Evolutionary conservation across 2,113 vertebrate genomes (phyloP).

Genomic region (Bubo blakistoni): DNA sequence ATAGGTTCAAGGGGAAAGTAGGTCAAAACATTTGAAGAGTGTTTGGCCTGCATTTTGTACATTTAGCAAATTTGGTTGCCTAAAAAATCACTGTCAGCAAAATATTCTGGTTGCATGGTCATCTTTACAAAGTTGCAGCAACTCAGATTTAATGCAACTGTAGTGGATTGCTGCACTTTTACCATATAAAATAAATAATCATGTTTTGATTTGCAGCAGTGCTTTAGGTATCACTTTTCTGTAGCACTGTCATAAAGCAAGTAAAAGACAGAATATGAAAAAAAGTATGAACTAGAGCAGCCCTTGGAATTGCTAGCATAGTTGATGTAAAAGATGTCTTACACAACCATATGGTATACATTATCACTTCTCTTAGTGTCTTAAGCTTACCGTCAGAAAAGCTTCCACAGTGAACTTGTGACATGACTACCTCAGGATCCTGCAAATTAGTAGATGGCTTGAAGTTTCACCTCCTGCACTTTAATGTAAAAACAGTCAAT

Average conservation of each 20-base stretch:
- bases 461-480: not conserved
- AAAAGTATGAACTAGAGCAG: not conserved
- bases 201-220: not conserved
- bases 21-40: slow-evolving; percentile 54
- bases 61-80: slow-evolving; percentile 58
- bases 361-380: not conserved
- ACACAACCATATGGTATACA: not conserved
- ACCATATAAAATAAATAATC: not conserved
- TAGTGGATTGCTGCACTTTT: not conserved
- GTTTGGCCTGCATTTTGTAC: slow-evolving; percentile 49
- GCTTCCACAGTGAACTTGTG: not conserved
- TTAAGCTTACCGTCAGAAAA: not conserved
- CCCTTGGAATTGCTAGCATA: not conserved
- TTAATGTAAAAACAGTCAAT: not conserved
- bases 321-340: not conserved
- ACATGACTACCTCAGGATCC: not conserved
- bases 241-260: not conserved
- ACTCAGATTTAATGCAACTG: not conserved
- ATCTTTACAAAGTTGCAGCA: not conserved
- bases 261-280: not conserved
- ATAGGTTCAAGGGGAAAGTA: slow-evolving; percentile 60
- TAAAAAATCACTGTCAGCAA: slow-evolving; percentile 48
- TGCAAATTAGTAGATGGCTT: not conserved
- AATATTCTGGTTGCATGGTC: slow-evolving; percentile 14
- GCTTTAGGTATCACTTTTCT: not conserved